phyloP scores from a whole-genome alignment of 1,140 invertebrate genomes.

The Pteromalus puparum region DNA sequence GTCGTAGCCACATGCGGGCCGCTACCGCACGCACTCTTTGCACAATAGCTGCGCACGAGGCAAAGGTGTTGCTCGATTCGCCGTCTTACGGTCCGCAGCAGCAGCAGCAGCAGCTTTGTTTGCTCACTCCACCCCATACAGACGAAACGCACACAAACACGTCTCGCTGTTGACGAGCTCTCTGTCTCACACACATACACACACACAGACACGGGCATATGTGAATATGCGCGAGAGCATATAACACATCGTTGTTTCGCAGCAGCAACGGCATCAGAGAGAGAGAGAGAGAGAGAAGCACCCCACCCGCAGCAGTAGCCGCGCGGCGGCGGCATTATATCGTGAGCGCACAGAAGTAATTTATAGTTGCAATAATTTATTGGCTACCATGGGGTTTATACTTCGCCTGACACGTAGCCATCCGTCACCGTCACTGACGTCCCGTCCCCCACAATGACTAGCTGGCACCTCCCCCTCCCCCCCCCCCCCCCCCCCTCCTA shows the following conservation, averaged over 20 bases:
- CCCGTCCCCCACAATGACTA: slow-evolving; percentile 75
- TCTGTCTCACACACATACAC: not conserved
- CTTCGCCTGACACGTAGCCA: slow-evolving; percentile 75
- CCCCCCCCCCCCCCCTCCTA: slow-evolving; percentile 53
- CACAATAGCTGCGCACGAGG: not conserved
- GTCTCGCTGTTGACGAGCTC: not conserved
- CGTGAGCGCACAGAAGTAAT: slow-evolving; percentile 76
- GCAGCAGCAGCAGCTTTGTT: slow-evolving; percentile 62
- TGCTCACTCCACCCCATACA: slow-evolving; percentile 55
- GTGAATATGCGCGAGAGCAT: slow-evolving; percentile 29
- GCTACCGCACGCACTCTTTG: slow-evolving; percentile 2
- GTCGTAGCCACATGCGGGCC: slow-evolving; percentile 1
- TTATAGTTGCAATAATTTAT: slow-evolving; percentile 77
- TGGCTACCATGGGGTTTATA: slow-evolving; percentile 76
- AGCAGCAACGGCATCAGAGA: not conserved
- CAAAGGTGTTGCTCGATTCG: not conserved
- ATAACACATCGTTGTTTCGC: slow-evolving; percentile 27
- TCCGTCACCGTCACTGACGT: slow-evolving; percentile 76
- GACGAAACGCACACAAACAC: not conserved
- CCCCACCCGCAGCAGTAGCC: slow-evolving; percentile 70
- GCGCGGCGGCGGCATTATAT: slow-evolving; percentile 71
- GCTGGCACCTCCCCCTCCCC: slow-evolving; percentile 62
- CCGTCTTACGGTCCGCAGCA: not conserved
- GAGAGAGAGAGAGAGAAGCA: slow-evolving; percentile 34
- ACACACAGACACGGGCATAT: not conserved